These are phyloP conservation scores for Agonopterix arenella DNA, from an alignment of 2,888 invertebrate genomes.

Conservation along the genomic window DNA sequence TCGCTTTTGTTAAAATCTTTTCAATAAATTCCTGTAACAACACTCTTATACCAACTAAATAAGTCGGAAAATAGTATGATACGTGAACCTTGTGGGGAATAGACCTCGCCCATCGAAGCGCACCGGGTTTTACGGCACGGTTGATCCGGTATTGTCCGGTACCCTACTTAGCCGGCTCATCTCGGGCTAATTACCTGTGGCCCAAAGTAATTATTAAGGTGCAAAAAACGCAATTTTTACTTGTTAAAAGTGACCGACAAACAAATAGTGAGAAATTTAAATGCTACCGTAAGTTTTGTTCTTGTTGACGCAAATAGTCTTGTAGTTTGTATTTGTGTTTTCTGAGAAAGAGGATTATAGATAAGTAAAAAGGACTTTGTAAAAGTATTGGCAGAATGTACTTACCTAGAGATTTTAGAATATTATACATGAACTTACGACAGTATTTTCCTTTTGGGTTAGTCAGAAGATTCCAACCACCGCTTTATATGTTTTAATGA, in stretches of 20 bases:
- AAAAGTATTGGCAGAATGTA: no score
- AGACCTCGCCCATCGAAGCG: conserved; percentile 35
- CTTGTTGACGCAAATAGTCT: conserved; percentile 27
- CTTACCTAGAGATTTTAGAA: no score
- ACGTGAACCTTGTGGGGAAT: no score
- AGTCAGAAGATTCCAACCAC: no score
- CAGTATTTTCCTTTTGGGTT: no score
- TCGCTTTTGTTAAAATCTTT: conserved; percentile 41
- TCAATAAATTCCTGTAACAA: no score
- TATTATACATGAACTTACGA: no score
- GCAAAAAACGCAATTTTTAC: conserved; percentile 41
- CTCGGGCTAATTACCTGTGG: conserved; percentile 68
- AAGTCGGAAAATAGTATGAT: no score
- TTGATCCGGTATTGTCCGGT: conserved; percentile 50
- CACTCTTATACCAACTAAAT: no score
- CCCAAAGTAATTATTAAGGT: conserved; percentile 51
- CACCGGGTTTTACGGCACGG: conserved; percentile 46
- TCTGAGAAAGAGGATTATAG: no score
- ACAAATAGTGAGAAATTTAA: conserved; percentile 26
- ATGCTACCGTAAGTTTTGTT: conserved; percentile 15
- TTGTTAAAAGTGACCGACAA: conserved; percentile 44
- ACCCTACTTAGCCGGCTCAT: conserved; percentile 58
- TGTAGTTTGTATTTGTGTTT: not conserved
- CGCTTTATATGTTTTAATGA: no score
- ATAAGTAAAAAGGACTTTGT: no score